These are phyloP conservation scores for Drymonia ruficornis DNA, from an alignment of 2,888 invertebrate species.

Conservation along the genomic window DNA sequence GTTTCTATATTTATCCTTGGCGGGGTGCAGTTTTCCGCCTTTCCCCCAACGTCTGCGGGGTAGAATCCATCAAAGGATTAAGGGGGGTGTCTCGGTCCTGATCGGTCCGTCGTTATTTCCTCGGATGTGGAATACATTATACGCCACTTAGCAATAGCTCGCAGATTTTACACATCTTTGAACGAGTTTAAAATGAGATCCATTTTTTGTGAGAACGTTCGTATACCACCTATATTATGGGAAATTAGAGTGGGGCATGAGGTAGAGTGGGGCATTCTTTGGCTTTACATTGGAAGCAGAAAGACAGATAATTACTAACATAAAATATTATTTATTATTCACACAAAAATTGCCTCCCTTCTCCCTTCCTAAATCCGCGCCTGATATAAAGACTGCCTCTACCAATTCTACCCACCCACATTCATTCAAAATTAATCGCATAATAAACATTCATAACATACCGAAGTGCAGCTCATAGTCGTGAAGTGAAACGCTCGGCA, in stretches of 20 bases:
- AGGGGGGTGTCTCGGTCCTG: conserved; percentile 60
- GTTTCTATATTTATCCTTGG: conserved; percentile 52
- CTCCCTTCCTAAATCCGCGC: no score
- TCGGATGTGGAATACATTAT: conserved; percentile 78
- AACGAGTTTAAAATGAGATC: conserved; percentile 31
- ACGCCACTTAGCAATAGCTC: conserved; percentile 66
- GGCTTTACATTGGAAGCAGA: no score
- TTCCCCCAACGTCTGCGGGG: conserved; percentile 55
- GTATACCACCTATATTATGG: no score
- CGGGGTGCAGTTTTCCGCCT: conserved; percentile 70
- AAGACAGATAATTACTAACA: no score
- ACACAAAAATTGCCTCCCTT: no score
- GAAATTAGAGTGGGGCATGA: no score
- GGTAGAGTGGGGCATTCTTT: no score
- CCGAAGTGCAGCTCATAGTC: conserved; percentile 17
- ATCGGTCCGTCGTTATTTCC: conserved; percentile 73
- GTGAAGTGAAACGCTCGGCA: conserved; percentile 58
- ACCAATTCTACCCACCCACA: no score
- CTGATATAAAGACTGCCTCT: no score
- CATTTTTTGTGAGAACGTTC: conserved; percentile 14
- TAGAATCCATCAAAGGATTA: conserved; percentile 83
- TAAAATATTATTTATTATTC: no score
- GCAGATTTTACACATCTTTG: conserved; percentile 53
- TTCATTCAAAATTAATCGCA: no score
- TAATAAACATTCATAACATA: neutral